Base-by-base conservation (phyloP, 1,140 invertebrate genomes). In the Euwallacea fornicatus region DNA sequence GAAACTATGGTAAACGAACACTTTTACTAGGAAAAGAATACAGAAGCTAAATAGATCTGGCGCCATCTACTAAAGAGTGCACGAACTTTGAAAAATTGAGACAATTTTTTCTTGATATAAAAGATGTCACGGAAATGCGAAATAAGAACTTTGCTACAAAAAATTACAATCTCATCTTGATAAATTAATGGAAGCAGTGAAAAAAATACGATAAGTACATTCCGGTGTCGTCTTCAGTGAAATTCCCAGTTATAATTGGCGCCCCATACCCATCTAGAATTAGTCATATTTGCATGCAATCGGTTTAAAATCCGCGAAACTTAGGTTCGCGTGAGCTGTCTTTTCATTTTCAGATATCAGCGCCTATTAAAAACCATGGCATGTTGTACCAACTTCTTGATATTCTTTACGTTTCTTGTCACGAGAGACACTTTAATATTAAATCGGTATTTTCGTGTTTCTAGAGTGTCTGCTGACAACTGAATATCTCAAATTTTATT, bases 351-450 rank as follows among this genome's bases (percentile, higher is more conserved):
- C n/a, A 15, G 16, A 33, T 15, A 11, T 16, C 10, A 15, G 16
- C 55, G 55, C 16, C 55, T 13, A 56, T 56, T 56, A 15, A 56
- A 56, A 9, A 16, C 8, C 16, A 15, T 56, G 55, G 55, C 55
- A 56, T 56, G 55, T 56, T 56, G 8, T 9, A 15, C 55, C 10
- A 56, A 56, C 1, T 56, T 56, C 8, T 56, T 56, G 55, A 13
- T 56, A 56, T 56, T 56, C 55, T 56, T 56, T 56, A 56, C 21
- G 10, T 56, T 33, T 16, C n/a, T 13, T 56, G 21, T 13, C 55
- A 56, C 21, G 55, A 56, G n/a, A 11, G 21, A 33, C 55, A 56
- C 55, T 56, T 56, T 56, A 56, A 50, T 33, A 33, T 33, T 33
- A 33, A 33, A 33, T 33, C 21, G 21, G 21, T 33, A 33, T 33